Base-by-base conservation (phyloP, 35 echinoderm and acorn worm genomes). In the Holothuria glaberrima region DNA sequence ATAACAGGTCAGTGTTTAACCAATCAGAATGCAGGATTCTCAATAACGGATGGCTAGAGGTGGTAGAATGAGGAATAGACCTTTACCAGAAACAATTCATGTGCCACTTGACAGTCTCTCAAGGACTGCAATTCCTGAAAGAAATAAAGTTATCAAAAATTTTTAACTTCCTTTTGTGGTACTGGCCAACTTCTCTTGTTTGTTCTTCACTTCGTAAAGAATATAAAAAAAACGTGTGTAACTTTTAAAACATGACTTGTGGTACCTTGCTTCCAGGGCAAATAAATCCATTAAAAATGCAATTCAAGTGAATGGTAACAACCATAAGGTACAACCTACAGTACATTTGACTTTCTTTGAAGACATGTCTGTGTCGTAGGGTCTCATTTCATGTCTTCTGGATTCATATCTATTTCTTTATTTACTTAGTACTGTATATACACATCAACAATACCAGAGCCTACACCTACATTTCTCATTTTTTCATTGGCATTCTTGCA, bases 111-210 rank as follows among this genome's bases (percentile, higher is more conserved):
- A n/a, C n/a, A n/a, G n/a, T n/a, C n/a, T n/a, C n/a, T n/a, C n/a
- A n/a, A n/a, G n/a, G n/a, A n/a, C n/a, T n/a, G n/a, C n/a, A n/a
- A n/a, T n/a, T n/a, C n/a, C n/a, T n/a, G n/a, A n/a, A n/a, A n/a
- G n/a, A n/a, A n/a, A n/a, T n/a, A n/a, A n/a, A n/a, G n/a, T n/a
- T n/a, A n/a, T n/a, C 69, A 72, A 33, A 72, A 72, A 72, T 0
- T 0, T 12, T 72, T 2, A 33, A 30, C 28, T n/a, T n/a, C 69
- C 30, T n/a, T n/a, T 72, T 32, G 9, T 72, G 69, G 69, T 72
- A 72, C 26, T 72, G 69, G 63, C 3, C 63, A 66, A 14, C 63
- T 66, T 66, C 63, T 66, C 63, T 66, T 7, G 63, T 66, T 66
- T 66, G 63, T 25, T 66, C 63, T 5, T 66, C 63, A 66, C 63